Conservation (phyloP, 1,140 invertebrate genomes). For the Cotesia glomerata region DNA sequence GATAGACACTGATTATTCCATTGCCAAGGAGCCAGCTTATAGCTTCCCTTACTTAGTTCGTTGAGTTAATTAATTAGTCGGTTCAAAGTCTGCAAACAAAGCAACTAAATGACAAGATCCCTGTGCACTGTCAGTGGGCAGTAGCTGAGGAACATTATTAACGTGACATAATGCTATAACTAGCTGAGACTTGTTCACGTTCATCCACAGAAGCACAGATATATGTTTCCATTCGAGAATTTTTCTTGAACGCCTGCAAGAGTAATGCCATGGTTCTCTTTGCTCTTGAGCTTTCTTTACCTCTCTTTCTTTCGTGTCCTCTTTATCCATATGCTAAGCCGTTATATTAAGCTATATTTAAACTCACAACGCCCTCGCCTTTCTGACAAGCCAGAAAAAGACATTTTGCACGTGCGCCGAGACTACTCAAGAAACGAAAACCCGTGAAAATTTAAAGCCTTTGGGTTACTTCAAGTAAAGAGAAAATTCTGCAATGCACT, state of each 20-base stretch:
- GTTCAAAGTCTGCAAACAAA: conserved; percentile 16
- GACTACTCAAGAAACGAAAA: neutral
- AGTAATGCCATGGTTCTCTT: neutral
- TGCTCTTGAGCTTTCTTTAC: neutral
- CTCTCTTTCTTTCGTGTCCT: neutral
- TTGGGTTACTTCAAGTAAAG: neutral
- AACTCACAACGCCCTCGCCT: conserved; percentile 18
- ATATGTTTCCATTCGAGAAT: neutral
- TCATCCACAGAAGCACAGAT: neutral
- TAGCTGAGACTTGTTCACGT: neutral
- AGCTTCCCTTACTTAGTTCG: neutral
- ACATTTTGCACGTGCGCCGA: conserved; percentile 12
- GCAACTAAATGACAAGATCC: neutral
- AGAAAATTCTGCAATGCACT: neutral
- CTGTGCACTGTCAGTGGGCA: neutral
- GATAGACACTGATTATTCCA: neutral
- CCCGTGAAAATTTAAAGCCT: conserved; percentile 7
- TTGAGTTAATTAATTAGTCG: conserved; percentile 16
- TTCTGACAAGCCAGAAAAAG: conserved; percentile 17
- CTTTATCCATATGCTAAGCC: neutral
- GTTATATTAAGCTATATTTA: conserved; percentile 12
- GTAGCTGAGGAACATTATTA: neutral
- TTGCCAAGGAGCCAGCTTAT: neutral
- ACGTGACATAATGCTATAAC: conserved; percentile 20
- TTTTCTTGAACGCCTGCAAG: neutral